Evolutionary conservation across 2,797 vertebrate genomes (phyloP), one percentile per base, ranked within the genome.

Genomic region (Gambusia yucatana): DNA sequence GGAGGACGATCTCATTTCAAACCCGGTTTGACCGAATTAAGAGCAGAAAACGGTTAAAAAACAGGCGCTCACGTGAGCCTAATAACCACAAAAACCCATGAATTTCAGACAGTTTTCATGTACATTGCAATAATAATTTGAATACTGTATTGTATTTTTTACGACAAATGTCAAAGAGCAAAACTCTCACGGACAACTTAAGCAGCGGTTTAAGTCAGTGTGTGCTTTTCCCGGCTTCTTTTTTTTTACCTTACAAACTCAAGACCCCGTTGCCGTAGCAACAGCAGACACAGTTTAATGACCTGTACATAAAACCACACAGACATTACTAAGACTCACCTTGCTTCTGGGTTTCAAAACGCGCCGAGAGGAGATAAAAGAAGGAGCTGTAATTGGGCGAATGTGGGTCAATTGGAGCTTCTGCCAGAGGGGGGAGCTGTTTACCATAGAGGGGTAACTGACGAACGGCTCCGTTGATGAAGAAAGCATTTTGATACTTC

Each of bases 361-460:
- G 46, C 75, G 6, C 11, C 1, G 0, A n/a, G 82, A 43, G 73
- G 36, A 80, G 57, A 36, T 76, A 44, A 47, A 71, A 11, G 72
- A 80, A 22, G 46, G 22, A 47, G 55, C 3, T 13, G 5, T 28
- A 33, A 77, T 43, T n/a, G 14, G 63, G 16, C 30, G n/a, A 52
- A 0, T 28, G 63, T n/a, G 72, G 55, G 39, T 47, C 69, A 7
- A 44, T 41, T 6, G 17, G 33, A 69, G 77, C 80, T 65, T 77
- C 80, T 0, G 48, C 90, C 92, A 93, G 83, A 83, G 59, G 88
- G 52, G 89, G 92, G 92, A 52, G 89, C 92, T 82, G 86, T 91
- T 89, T 57, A 63, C 76, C 76, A 82, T 59, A 57, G 28, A 52
- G 86, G 81, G 52, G 82, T 77, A 85, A 84, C 88, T 89, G 81